These are phyloP conservation scores for Drosophila pachea DNA, from an alignment of 1,140 invertebrate species.

Conservation along the genomic window DNA sequence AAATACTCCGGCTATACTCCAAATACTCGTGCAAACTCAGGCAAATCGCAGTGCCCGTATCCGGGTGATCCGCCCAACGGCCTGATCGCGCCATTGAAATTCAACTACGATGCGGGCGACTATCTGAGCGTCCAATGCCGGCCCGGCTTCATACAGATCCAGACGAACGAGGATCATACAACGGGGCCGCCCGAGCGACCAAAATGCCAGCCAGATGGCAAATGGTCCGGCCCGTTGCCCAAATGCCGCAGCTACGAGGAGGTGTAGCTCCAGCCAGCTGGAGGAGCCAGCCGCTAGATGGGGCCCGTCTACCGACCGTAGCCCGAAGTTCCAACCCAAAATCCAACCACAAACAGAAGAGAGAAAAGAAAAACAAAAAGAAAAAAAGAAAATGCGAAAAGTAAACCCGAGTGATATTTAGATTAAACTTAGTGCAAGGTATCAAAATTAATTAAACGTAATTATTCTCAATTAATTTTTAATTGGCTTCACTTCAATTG, in stretches of 20 bases:
- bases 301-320: background rate
- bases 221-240: slow-evolving; percentile 79
- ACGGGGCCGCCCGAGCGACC: slow-evolving; percentile 78
- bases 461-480: slow-evolving; percentile 28
- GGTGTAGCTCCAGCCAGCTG: slow-evolving; percentile 62
- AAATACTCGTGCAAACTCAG: slow-evolving; percentile 77
- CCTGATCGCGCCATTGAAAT: slow-evolving; percentile 85
- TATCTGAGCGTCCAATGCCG: slow-evolving; percentile 86
- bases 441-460: slow-evolving; percentile 63
- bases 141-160: slow-evolving; percentile 83
- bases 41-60: slow-evolving; percentile 87
- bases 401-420: slow-evolving; percentile 73
- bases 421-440: slow-evolving; percentile 74
- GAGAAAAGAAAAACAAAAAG: slow-evolving; percentile 22
- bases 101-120: slow-evolving; percentile 88
- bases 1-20: background rate
- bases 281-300: background rate
- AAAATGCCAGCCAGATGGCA: slow-evolving; percentile 80
- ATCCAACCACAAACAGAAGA: slow-evolving; percentile 20
- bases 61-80: slow-evolving; percentile 87
- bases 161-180: slow-evolving; percentile 63
- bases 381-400: slow-evolving; percentile 19
- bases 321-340: slow-evolving; percentile 17
- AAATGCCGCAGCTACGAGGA: slow-evolving; percentile 80
- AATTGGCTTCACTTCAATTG: slow-evolving; percentile 40